Evolutionary conservation across 2,113 vertebrate genomes (phyloP).

Genomic region (Colius striatus): DNA sequence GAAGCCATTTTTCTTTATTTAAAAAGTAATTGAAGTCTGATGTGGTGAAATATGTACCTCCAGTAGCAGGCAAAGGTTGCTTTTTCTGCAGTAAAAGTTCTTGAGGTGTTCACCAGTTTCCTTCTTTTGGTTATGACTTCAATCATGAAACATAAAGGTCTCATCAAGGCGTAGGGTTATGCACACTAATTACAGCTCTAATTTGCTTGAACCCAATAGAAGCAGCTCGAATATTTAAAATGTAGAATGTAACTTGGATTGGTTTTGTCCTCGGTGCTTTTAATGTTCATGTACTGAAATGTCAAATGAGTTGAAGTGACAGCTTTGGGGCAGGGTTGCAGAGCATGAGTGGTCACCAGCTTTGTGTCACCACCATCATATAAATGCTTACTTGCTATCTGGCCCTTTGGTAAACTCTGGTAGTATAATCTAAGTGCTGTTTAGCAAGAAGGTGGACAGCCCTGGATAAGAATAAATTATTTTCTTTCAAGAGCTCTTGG

Average conservation of each 20-base stretch:
- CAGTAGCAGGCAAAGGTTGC: not conserved
- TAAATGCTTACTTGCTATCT: not conserved
- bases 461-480: not conserved
- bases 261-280: not conserved
- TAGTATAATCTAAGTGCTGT: not conserved
- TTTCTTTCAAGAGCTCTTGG: not conserved
- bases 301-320: not conserved
- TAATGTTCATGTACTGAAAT: not conserved
- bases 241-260: not conserved
- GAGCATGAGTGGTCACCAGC: not conserved
- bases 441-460: not conserved
- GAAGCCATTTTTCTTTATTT: not conserved
- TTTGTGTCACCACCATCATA: not conserved
- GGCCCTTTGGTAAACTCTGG: not conserved
- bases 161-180: not conserved
- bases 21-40: not conserved
- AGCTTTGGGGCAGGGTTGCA: not conserved
- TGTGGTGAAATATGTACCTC: not conserved
- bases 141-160: not conserved
- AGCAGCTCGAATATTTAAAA: not conserved
- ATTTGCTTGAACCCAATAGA: not conserved
- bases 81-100: not conserved
- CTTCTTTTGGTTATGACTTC: not conserved
- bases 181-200: not conserved
- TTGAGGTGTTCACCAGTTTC: not conserved